phyloP scores from a whole-genome alignment of 2,113 vertebrate species.

The Macaca mulatta region DNA sequence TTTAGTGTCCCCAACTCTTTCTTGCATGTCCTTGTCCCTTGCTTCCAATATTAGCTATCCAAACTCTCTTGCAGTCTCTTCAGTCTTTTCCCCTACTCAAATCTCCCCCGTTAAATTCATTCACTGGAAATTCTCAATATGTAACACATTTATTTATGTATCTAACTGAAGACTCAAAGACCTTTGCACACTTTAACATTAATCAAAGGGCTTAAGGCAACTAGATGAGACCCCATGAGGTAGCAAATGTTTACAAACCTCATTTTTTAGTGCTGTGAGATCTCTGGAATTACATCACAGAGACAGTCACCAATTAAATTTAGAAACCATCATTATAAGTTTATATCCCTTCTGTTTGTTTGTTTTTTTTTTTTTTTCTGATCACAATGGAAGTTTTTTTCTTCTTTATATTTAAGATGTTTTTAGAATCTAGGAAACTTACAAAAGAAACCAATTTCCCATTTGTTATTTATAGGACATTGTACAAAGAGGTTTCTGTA shows the following conservation, averaged over 20 bases:
- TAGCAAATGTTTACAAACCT: neutral
- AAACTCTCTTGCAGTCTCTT: neutral
- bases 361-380: neutral
- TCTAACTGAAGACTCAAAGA: neutral
- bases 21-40: neutral
- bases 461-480: neutral
- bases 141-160: neutral
- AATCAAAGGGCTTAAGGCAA: neutral
- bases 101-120: neutral
- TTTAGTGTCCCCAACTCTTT: neutral
- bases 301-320: neutral
- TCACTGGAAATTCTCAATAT: neutral
- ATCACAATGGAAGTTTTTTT: neutral
- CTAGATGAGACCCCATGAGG: neutral
- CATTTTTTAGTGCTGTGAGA: neutral
- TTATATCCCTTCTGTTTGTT: neutral
- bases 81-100: neutral
- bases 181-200: neutral
- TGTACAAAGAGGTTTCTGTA: neutral
- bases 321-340: neutral
- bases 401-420: neutral
- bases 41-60: neutral
- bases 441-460: neutral
- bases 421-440: constrained; percentile 17
- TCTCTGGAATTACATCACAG: neutral